Conservation (phyloP, 1,140 invertebrate genomes). For the Phocides pigmalion region DNA sequence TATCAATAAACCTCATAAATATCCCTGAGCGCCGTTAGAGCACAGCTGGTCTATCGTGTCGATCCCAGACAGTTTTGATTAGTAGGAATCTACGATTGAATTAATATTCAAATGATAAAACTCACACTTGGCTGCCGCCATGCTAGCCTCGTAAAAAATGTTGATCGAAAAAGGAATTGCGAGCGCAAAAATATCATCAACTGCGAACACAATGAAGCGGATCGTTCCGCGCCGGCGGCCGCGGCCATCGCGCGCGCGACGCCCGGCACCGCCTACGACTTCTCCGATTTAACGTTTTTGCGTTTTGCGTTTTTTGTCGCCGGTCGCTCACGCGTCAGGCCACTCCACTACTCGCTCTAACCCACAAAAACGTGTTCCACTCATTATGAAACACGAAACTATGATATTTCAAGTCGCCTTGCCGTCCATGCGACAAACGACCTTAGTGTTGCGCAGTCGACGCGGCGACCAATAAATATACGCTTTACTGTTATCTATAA, state of each 20-base stretch:
- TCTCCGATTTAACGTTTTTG: constrained; percentile 29
- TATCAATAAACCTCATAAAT: constrained; percentile 31
- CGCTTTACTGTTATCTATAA: constrained; percentile 81
- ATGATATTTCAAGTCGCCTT: constrained; percentile 74
- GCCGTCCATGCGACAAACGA: constrained; percentile 59
- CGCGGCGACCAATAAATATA: constrained; percentile 73
- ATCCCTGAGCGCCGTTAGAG: constrained; percentile 13
- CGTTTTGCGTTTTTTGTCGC: constrained; percentile 33
- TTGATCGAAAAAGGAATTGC: constrained; percentile 59
- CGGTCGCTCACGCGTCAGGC: constrained; percentile 22
- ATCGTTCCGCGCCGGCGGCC: constrained; percentile 63
- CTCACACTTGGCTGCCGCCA: constrained; percentile 33
- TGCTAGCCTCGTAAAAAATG: constrained; percentile 32
- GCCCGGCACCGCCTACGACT: constrained; percentile 29
- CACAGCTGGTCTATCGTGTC: constrained; percentile 23
- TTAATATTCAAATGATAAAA: constrained; percentile 36
- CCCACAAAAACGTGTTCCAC: constrained; percentile 75
- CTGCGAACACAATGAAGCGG: constrained; percentile 65
- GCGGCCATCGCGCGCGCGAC: constrained; percentile 58
- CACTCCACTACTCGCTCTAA: constrained; percentile 58
- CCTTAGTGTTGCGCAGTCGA: constrained; percentile 67
- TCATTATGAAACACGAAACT: constrained; percentile 81
- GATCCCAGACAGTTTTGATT: constrained; percentile 31
- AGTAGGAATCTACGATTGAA: constrained; percentile 28
- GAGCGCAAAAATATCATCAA: constrained; percentile 61